Evolutionary conservation across 2,797 vertebrate genomes (phyloP).

Genomic region (Astyanax mexicanus): DNA sequence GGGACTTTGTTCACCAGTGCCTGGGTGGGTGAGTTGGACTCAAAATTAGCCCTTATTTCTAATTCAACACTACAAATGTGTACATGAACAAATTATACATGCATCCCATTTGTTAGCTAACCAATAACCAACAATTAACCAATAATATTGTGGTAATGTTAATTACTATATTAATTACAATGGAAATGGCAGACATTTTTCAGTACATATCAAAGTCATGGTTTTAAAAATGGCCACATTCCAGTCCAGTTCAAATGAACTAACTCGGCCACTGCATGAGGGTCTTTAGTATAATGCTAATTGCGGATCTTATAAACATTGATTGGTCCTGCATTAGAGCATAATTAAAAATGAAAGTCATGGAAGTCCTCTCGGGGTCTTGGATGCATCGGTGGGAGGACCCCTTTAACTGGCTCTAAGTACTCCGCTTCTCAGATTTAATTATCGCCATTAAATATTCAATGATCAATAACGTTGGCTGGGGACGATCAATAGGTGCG

Average conservation of each 20-base stretch:
- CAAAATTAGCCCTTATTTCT: too few relatives aligned
- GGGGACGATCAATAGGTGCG: conserved; percentile 82
- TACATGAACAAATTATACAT: too few relatives aligned
- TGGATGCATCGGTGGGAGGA: conserved; percentile 59
- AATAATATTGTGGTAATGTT: too few relatives aligned
- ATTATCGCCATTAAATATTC: conserved; percentile 87
- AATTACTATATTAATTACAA: too few relatives aligned
- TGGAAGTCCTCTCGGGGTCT: conserved; percentile 46
- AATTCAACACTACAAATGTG: too few relatives aligned
- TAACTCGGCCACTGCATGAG: not conserved
- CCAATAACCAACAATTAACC: too few relatives aligned
- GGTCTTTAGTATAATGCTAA: conserved; percentile 13
- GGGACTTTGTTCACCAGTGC: too few relatives aligned
- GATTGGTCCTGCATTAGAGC: conserved; percentile 43
- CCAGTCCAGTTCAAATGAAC: not conserved
- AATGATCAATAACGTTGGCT: conserved; percentile 86
- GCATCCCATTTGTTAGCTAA: too few relatives aligned
- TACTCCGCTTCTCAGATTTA: conserved; percentile 81
- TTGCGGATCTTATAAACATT: conserved; percentile 28
- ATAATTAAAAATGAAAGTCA: conserved; percentile 43
- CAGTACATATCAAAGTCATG: too few relatives aligned
- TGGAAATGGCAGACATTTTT: too few relatives aligned
- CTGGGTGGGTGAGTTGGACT: too few relatives aligned
- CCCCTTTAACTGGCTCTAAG: conserved; percentile 78
- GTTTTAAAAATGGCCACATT: too few relatives aligned